Base-by-base conservation (phyloP, 92 coral and sea anemone species). In the Nematostella vectensis region DNA sequence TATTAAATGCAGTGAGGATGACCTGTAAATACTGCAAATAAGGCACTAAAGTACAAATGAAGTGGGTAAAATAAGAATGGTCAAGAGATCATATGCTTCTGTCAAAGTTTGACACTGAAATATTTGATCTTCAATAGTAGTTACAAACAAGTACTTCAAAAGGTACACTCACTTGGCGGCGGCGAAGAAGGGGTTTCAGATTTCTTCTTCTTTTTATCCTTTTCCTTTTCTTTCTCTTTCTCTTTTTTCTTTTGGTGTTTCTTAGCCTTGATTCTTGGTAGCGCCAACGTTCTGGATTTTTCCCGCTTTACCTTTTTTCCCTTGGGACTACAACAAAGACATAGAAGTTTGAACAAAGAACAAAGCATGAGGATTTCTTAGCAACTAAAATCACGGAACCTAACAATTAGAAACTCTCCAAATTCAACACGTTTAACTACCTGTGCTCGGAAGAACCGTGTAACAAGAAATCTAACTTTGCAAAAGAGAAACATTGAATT, bases 261-360 rank as follows among this genome's bases (percentile, higher is more conserved):
- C 67, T 68, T 71, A 25, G 77, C 25, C 53, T 79, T 88, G 74
- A 71, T 85, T n/a, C 80, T 69, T 17, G 69, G 65, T 4, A 72
- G 72, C 18, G 44, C 57, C 10, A 83, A 69, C 23, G 76, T 72
- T 29, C 88, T 76, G 2, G 97, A 81, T 42, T 89, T 89, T 47
- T 89, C 97, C 30, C 94, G 85, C 26, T 89, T 89, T 10, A 83
- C 79, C 52, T 89, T 89, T 56, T 89, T 89, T 27, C 89, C 88
- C 47, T 85, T 89, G 29, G 79, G 79, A 52, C 95, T 89, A 49
- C 54, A 54, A 57, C 31, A 47, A 29, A 78, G 37, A 21, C 10
- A 27, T 33, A n/a, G 27, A 17, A 37, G 28, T 36, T 19, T 33
- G 40, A 6, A 33, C 15, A 15, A 4, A 48, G 49, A 63, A 63